These are phyloP conservation scores for Mesocricetus auratus DNA, from an alignment of 2,113 vertebrate genomes.

Conservation along the genomic window DNA sequence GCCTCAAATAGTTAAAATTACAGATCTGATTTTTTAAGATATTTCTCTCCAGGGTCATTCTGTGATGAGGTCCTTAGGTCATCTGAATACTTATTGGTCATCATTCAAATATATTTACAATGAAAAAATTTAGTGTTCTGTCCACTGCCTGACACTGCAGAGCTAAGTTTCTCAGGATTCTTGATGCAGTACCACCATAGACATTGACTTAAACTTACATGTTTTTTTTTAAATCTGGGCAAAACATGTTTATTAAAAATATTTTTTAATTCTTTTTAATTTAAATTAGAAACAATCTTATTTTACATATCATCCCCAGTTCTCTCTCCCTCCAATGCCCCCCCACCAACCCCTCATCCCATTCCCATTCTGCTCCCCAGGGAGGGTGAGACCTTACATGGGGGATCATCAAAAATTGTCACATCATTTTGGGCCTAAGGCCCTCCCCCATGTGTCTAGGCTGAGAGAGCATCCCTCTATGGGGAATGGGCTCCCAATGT, in stretches of 20 bases:
- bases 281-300: too few species aligned
- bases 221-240: background rate
- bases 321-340: too few species aligned
- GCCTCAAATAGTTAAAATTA: background rate
- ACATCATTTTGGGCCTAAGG: too few species aligned
- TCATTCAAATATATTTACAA: background rate
- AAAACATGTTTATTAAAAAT: background rate
- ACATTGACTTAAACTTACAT: background rate
- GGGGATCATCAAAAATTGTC: too few species aligned
- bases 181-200: background rate
- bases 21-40: background rate
- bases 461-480: too few species aligned
- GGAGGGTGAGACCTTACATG: too few species aligned
- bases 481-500: too few species aligned
- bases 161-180: background rate
- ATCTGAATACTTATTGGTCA: background rate
- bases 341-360: too few species aligned
- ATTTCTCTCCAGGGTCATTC: background rate
- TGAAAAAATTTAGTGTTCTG: background rate
- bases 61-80: background rate
- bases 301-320: too few species aligned
- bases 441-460: too few species aligned
- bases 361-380: too few species aligned
- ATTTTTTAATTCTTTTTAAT: background rate
- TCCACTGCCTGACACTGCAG: background rate